These are phyloP conservation scores for Rousettus leschenaultii DNA, from an alignment of 2,113 vertebrate species.

Conservation along the genomic window DNA sequence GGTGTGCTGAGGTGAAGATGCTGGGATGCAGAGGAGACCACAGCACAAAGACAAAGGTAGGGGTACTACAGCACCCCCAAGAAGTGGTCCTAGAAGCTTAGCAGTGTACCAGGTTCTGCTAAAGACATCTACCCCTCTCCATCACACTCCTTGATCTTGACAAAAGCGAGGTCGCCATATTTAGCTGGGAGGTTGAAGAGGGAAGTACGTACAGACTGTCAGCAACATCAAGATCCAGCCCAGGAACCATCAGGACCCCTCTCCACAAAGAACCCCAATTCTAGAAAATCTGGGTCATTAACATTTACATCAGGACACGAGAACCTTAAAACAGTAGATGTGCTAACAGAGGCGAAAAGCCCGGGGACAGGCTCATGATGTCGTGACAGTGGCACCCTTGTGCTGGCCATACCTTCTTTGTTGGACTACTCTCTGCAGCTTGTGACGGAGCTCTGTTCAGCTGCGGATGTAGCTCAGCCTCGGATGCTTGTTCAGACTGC, in stretches of 20 bases:
- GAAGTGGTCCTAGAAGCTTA: not conserved
- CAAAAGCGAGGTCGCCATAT: not conserved
- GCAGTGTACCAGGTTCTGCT: not conserved
- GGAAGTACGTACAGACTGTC: not conserved
- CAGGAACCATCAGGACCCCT: slow-evolving; percentile 25
- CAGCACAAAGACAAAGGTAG: not conserved
- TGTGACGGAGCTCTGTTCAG: slow-evolving; percentile 78
- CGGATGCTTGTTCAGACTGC: slow-evolving; percentile 86
- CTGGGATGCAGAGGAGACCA: not conserved
- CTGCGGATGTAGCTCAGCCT: slow-evolving; percentile 81
- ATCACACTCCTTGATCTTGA: not conserved
- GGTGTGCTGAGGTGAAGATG: not conserved
- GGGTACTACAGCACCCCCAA: not conserved
- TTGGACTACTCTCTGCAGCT: slow-evolving; percentile 83
- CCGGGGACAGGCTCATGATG: not conserved
- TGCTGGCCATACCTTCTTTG: slow-evolving; percentile 86
- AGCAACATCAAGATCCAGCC: not conserved
- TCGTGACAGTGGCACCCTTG: not conserved
- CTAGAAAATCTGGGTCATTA: not conserved
- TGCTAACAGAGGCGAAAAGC: slow-evolving; percentile 28
- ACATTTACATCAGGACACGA: not conserved
- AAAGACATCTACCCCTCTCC: not conserved
- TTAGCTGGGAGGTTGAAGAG: not conserved
- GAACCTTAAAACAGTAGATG: not conserved
- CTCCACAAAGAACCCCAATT: slow-evolving; percentile 47